Evolutionary conservation across 2,888 invertebrate species (phyloP).

Genomic region (Nymphalis polychloros): DNA sequence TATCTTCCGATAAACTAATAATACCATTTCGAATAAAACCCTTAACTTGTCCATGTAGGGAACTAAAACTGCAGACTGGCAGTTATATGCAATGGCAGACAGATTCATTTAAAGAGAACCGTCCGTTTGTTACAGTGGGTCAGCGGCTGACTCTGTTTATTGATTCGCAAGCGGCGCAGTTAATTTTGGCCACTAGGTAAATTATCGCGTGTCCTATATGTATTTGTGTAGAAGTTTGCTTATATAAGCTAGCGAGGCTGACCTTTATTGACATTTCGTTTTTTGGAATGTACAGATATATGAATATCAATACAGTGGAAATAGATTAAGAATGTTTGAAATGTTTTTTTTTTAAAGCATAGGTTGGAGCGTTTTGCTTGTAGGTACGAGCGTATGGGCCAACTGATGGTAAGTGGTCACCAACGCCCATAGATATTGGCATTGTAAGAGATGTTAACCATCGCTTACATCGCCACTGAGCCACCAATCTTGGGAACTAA

Average conservation of each 20-base stretch:
- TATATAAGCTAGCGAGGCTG: constrained; percentile 25
- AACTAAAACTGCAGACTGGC: constrained; percentile 61
- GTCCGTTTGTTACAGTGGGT: constrained; percentile 71
- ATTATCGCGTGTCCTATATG: constrained; percentile 9
- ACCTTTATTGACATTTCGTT: neutral
- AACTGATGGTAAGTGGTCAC: too few species aligned
- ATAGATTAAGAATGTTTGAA: too few species aligned
- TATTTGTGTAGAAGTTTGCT: constrained; percentile 3
- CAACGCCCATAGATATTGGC: too few species aligned
- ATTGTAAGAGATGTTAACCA: too few species aligned
- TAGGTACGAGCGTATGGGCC: too few species aligned
- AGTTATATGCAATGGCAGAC: constrained; percentile 66
- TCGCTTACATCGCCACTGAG: too few species aligned
- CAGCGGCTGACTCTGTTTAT: constrained; percentile 71
- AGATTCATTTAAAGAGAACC: constrained; percentile 69
- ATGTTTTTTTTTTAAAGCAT: too few species aligned
- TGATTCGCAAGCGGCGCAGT: constrained; percentile 70
- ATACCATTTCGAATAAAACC: constrained; percentile 50
- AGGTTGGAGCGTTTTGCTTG: too few species aligned
- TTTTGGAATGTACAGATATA: neutral
- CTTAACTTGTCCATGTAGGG: constrained; percentile 52
- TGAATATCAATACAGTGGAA: too few species aligned
- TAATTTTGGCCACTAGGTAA: constrained; percentile 70
- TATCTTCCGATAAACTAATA: constrained; percentile 14
- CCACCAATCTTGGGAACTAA: too few species aligned